Conservation (phyloP, 2,113 vertebrate species). For the Mungos mungo region DNA sequence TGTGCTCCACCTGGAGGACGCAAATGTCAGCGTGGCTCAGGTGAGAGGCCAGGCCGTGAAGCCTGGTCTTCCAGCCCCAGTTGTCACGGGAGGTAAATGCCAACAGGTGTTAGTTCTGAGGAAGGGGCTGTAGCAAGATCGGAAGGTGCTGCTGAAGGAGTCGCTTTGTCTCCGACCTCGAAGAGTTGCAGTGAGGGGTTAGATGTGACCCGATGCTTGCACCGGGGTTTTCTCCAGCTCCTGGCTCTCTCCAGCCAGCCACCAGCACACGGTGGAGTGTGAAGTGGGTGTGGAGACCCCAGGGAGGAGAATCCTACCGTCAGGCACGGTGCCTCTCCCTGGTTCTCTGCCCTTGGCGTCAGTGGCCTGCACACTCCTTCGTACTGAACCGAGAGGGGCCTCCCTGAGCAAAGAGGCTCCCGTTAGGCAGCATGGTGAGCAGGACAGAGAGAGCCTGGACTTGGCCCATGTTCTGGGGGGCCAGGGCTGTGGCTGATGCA, state of each 20-base stretch:
- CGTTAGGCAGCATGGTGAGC: neutral
- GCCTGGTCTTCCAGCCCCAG: neutral
- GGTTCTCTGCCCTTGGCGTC: neutral
- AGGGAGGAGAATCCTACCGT: neutral
- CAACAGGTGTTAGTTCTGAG: neutral
- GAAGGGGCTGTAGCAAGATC: neutral
- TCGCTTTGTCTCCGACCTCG: neutral
- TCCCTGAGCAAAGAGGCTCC: neutral
- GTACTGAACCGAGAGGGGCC: neutral
- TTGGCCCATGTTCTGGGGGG: neutral
- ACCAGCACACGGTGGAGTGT: neutral
- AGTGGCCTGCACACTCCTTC: no score
- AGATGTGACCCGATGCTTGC: no score
- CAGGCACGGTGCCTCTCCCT: neutral
- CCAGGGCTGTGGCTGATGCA: neutral
- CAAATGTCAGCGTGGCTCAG: neutral
- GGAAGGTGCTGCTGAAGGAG: neutral
- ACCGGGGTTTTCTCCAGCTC: neutral
- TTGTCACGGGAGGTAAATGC: neutral
- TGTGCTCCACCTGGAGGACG: conserved; percentile 52
- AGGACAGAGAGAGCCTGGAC: no score
- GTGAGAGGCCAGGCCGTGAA: conserved; percentile 13
- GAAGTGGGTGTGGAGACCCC: neutral
- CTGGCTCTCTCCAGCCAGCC: neutral
- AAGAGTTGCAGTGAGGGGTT: neutral